These are phyloP conservation scores for Helostoma temminkii DNA, from an alignment of 2,797 vertebrate genomes.

Conservation along the genomic window DNA sequence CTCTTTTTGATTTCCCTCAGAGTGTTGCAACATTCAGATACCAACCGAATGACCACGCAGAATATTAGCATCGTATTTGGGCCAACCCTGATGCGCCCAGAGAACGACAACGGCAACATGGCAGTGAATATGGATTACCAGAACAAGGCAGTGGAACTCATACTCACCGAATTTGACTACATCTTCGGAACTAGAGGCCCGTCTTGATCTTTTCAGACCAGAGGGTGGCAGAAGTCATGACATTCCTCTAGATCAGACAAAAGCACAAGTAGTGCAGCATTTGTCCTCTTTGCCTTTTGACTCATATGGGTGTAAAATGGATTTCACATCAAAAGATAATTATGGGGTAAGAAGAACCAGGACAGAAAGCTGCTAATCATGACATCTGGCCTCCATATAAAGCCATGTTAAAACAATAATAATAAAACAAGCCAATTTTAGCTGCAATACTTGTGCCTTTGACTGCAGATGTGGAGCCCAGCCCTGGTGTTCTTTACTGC, in stretches of 20 bases:
- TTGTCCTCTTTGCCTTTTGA: conserved; percentile 61
- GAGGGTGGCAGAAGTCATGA: neutral
- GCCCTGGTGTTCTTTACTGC: conserved; percentile 40
- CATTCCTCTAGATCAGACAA: conserved; percentile 38
- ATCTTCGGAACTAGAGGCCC: conserved; percentile 78
- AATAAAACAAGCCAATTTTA: conserved; percentile 73
- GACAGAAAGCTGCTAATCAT: conserved; percentile 77
- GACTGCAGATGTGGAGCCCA: conserved; percentile 66
- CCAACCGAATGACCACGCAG: conserved; percentile 92
- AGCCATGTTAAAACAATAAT: conserved; percentile 76
- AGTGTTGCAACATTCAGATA: conserved; percentile 85
- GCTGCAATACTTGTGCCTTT: conserved; percentile 71
- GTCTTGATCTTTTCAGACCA: conserved; percentile 59
- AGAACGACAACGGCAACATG: conserved; percentile 89
- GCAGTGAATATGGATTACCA: conserved; percentile 90
- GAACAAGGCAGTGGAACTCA: conserved; percentile 92
- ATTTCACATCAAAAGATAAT: conserved; percentile 79
- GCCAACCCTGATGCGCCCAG: conserved; percentile 90
- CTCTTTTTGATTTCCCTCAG: conserved; percentile 69
- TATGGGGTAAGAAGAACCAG: conserved; percentile 67
- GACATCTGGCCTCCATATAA: conserved; percentile 77
- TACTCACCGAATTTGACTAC: conserved; percentile 85
- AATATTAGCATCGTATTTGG: conserved; percentile 96
- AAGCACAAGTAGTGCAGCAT: conserved; percentile 63
- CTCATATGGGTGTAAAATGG: conserved; percentile 72